A percentile compares a stretch with the other conserved stretches of the same genome.
Evolutionary conservation across 1,140 invertebrate species (phyloP).

Genomic region (Oryctes rhinoceros): DNA sequence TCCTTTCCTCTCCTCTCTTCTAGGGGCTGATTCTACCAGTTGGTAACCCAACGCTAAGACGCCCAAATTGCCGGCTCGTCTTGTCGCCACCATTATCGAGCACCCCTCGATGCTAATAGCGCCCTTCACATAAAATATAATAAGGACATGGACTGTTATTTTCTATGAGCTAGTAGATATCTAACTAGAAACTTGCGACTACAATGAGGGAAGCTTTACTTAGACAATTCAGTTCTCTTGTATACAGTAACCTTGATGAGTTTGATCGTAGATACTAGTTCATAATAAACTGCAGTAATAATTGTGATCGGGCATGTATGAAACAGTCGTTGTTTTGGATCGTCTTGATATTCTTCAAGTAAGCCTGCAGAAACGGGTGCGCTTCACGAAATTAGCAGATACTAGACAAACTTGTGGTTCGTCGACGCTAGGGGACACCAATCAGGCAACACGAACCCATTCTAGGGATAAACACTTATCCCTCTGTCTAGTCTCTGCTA

Average conservation of each 20-base stretch:
- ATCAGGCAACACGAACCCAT: too few species aligned
- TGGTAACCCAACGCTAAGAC: slow-evolving; percentile 17
- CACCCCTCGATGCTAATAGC: neutral
- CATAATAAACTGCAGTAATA: too few species aligned
- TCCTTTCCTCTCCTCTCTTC: neutral
- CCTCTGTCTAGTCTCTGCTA: too few species aligned
- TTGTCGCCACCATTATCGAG: slow-evolving; percentile 24
- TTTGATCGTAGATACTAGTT: neutral
- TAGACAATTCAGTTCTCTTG: neutral
- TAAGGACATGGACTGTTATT: slow-evolving; percentile 29
- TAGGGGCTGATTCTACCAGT: neutral
- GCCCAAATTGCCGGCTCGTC: slow-evolving; percentile 16
- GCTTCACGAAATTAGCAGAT: too few species aligned
- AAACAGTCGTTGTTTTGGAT: too few species aligned
- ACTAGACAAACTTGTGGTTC: too few species aligned
- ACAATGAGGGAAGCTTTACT: neutral
- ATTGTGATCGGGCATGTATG: too few species aligned
- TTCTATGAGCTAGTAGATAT: slow-evolving; percentile 14
- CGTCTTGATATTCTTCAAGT: too few species aligned
- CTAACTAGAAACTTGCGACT: neutral
- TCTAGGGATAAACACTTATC: too few species aligned
- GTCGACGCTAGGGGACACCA: too few species aligned
- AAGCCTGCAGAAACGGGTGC: too few species aligned
- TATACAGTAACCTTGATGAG: too few species aligned
- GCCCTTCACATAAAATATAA: slow-evolving; percentile 26